These are phyloP conservation scores for Melanostoma mellinum DNA, from an alignment of 2,888 invertebrate genomes.

Conservation along the genomic window DNA sequence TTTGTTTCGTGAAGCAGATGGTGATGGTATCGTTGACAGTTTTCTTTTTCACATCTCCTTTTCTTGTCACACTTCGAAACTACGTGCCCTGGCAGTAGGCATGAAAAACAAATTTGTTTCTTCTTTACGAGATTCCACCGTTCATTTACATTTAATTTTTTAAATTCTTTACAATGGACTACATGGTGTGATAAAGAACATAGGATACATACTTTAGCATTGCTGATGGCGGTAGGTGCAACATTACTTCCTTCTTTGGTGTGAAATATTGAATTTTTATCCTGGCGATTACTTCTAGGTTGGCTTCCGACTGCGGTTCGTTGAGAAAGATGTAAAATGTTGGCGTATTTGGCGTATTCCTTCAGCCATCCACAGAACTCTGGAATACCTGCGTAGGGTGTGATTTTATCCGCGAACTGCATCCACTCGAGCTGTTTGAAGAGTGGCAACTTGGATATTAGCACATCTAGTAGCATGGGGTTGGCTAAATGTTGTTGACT, in stretches of 20 bases:
- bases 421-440: conserved; percentile 9
- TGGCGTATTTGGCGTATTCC: conserved; percentile 4
- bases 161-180: background rate
- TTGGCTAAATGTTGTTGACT: background rate
- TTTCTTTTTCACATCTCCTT: conserved; percentile 4
- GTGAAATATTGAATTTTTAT: background rate
- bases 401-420: conserved; percentile 1
- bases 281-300: background rate
- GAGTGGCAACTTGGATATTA: background rate
- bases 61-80: background rate
- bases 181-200: background rate
- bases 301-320: background rate
- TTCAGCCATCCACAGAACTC: conserved; percentile 7
- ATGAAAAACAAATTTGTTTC: conserved; percentile 16
- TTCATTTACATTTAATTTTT: background rate
- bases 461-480: background rate
- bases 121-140: conserved; percentile 16
- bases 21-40: conserved; percentile 26
- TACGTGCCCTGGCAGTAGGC: conserved; percentile 14
- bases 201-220: background rate
- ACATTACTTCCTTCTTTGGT: background rate
- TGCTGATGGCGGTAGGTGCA: background rate
- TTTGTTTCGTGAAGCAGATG: conserved; percentile 4
- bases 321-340: background rate
- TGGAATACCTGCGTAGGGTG: conserved; percentile 1